A percentile compares a stretch with the other conserved stretches of the same genome.
Evolutionary conservation across 1,140 invertebrate species (phyloP).

Genomic region (Tachypleus tridentatus): DNA sequence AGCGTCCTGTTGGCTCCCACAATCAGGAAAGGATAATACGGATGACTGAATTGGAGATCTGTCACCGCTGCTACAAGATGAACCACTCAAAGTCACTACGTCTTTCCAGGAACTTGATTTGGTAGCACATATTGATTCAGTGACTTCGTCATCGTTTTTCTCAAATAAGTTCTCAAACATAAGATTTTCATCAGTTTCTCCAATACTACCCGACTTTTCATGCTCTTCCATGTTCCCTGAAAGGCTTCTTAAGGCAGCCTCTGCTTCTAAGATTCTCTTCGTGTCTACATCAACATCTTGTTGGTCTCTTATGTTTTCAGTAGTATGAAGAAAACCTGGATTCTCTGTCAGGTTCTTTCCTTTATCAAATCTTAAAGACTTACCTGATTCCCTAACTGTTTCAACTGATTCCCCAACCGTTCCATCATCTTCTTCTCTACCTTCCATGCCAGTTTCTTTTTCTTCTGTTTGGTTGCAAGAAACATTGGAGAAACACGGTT

Average conservation of each 20-base stretch:
- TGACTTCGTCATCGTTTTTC: constrained; percentile 43
- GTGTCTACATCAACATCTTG: constrained; percentile 50
- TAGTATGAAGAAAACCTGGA: no score
- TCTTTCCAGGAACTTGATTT: constrained; percentile 38
- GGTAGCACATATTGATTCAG: not conserved
- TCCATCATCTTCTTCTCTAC: no score
- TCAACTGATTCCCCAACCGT: no score
- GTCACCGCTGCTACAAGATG: constrained; percentile 16
- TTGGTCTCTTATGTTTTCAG: no score
- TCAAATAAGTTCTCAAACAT: constrained; percentile 72
- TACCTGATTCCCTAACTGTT: no score
- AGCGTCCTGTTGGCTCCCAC: not conserved
- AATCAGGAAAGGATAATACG: not conserved
- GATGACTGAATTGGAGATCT: constrained; percentile 19
- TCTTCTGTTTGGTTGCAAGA: no score
- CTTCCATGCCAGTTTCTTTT: no score
- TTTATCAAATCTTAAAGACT: no score
- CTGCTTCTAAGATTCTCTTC: constrained; percentile 67
- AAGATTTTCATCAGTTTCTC: constrained; percentile 51
- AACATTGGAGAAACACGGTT: no score
- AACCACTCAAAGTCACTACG: constrained; percentile 48
- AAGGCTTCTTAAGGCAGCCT: constrained; percentile 65
- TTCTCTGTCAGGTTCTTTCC: no score
- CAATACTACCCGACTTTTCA: constrained; percentile 31
- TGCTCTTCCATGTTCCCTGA: constrained; percentile 42